Conservation (phyloP, 2,797 vertebrate genomes). For the Gymnothorax javanicus region DNA sequence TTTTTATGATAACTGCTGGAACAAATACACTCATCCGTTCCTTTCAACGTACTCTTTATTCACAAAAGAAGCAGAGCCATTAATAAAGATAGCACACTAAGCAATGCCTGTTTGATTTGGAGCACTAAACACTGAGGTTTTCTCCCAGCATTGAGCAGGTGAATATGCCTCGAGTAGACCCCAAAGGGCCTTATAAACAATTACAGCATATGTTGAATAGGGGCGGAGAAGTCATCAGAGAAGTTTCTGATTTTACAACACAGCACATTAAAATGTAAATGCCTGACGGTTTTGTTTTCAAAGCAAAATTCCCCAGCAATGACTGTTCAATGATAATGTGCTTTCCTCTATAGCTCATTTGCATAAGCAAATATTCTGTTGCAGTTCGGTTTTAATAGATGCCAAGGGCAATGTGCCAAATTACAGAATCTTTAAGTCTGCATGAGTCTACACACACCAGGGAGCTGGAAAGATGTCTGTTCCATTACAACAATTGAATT, state of each 20-base stretch:
- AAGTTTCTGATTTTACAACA: conserved; percentile 39
- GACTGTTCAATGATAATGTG: conserved; percentile 39
- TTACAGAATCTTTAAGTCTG: conserved; percentile 23
- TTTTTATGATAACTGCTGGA: conserved; percentile 56
- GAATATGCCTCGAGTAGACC: conserved; percentile 44
- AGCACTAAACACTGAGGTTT: conserved; percentile 54
- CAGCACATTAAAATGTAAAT: conserved; percentile 58
- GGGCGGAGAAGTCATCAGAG: conserved; percentile 35
- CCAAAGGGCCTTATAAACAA: conserved; percentile 52
- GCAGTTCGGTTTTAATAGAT: conserved; percentile 18
- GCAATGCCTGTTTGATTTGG: conserved; percentile 64
- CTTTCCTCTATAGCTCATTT: neutral
- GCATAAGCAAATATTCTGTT: conserved; percentile 24
- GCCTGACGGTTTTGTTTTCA: conserved; percentile 48
- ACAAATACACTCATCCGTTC: conserved; percentile 57
- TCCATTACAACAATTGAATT: neutral
- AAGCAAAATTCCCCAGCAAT: conserved; percentile 31
- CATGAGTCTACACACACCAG: neutral
- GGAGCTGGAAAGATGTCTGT: neutral
- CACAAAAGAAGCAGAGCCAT: conserved; percentile 58
- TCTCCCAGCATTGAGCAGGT: conserved; percentile 35
- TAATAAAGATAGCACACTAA: conserved; percentile 66
- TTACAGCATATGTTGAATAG: conserved; percentile 39
- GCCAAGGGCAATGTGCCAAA: conserved; percentile 19
- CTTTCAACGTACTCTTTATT: conserved; percentile 64